Percentiles rank a stretch among this genome's conserved stretches.
These are phyloP conservation scores for Anolis carolinensis DNA, from an alignment of 2,113 vertebrate species.

Conservation along the genomic window DNA sequence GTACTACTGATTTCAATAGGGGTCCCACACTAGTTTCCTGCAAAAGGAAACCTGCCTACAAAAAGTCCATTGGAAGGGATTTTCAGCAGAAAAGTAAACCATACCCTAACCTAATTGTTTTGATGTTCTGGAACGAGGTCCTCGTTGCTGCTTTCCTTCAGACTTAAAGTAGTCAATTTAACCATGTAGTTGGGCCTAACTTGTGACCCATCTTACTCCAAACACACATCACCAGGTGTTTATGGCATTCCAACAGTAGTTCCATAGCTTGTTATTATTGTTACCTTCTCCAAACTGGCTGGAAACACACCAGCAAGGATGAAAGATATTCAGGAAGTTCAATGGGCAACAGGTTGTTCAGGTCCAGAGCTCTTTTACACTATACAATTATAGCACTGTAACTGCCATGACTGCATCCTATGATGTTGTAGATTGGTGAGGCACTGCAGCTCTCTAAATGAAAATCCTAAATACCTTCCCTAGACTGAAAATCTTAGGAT, in stretches of 20 bases:
- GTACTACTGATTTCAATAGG: background rate
- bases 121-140: too few species aligned
- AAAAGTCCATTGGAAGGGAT: background rate
- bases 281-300: background rate
- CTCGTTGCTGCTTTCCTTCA: background rate
- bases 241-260: background rate
- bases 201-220: background rate
- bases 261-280: background rate
- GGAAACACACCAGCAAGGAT: background rate
- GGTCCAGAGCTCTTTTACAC: background rate
- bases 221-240: too few species aligned
- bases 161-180: background rate
- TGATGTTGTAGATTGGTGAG: too few species aligned
- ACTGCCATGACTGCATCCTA: too few species aligned
- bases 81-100: background rate
- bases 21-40: background rate
- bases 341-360: background rate
- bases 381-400: too few species aligned
- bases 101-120: background rate
- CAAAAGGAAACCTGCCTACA: background rate
- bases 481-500: too few species aligned
- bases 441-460: too few species aligned
- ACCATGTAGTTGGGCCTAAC: too few species aligned
- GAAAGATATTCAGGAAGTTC: background rate
- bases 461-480: too few species aligned